These are phyloP conservation scores for Drymodes brunneopygia DNA, from an alignment of 2,113 vertebrate genomes.

Conservation along the genomic window DNA sequence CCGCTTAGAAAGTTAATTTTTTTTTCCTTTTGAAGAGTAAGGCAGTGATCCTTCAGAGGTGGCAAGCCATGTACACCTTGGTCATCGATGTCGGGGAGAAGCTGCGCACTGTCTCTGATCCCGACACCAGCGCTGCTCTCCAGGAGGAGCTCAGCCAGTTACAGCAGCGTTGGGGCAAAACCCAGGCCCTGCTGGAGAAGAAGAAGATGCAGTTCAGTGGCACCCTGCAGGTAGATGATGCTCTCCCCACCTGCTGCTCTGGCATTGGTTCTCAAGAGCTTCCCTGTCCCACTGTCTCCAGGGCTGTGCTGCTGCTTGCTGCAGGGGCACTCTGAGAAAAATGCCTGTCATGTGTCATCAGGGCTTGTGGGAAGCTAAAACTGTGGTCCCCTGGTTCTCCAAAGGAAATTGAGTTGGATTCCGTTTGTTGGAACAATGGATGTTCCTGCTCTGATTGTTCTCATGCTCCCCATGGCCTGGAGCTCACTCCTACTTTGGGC, in stretches of 20 bases:
- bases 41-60: conserved; percentile 78
- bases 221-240: conserved; percentile 69
- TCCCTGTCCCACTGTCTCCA: neutral
- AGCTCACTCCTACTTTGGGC: neutral
- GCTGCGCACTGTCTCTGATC: conserved; percentile 68
- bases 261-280: rapidly evolving
- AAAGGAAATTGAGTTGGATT: neutral
- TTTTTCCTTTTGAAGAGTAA: conserved; percentile 69
- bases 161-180: conserved; percentile 79
- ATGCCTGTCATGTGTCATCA: neutral
- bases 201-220: conserved; percentile 60
- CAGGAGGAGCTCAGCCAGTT: conserved; percentile 74
- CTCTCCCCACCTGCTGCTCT: neutral
- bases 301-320: neutral
- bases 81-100: conserved; percentile 78
- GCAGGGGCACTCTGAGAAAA: neutral
- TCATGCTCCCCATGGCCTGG: rapidly evolving
- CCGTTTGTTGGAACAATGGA: neutral
- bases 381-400: neutral
- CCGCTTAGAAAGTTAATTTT: neutral
- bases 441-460: neutral
- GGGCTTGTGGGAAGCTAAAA: neutral
- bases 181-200: conserved; percentile 68
- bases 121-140: conserved; percentile 65
- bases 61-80: conserved; percentile 74